phyloP scores from a whole-genome alignment of 2,113 vertebrate species.

The Bubo bubo region DNA sequence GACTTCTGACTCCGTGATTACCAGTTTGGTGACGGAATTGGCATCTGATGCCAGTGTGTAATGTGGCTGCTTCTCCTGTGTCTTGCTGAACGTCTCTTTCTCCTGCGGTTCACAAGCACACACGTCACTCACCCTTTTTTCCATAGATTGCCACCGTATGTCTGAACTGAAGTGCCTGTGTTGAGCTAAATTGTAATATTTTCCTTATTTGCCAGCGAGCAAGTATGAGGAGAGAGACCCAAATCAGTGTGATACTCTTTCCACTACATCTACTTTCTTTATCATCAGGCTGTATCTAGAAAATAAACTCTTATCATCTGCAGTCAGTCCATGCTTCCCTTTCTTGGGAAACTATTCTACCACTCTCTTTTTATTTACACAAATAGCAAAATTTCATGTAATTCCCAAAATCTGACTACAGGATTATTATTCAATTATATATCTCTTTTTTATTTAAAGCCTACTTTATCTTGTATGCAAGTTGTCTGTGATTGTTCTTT shows the following conservation, averaged over 20 bases:
- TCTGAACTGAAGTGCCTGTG: background rate
- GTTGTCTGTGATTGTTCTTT: background rate
- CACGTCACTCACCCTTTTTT: background rate
- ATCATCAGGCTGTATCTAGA: background rate
- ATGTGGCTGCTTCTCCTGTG: background rate
- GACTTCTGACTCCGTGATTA: background rate
- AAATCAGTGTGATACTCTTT: background rate
- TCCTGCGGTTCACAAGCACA: background rate
- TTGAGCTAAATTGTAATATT: background rate
- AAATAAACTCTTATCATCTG: background rate
- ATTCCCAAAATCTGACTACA: background rate
- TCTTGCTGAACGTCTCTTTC: background rate
- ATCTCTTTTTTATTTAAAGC: background rate
- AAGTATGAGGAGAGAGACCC: background rate
- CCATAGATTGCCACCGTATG: background rate
- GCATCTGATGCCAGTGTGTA: rapidly evolving
- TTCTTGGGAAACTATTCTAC: background rate
- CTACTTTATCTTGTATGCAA: background rate
- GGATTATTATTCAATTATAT: background rate
- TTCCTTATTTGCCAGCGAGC: background rate
- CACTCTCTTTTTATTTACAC: background rate
- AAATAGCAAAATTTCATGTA: background rate
- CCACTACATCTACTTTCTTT: background rate
- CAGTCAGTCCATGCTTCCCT: background rate
- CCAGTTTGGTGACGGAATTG: background rate